Evolutionary conservation across 2,113 vertebrate species (phyloP), one percentile per base, ranked within the genome.

Genomic region (Stigmatopora argus): DNA sequence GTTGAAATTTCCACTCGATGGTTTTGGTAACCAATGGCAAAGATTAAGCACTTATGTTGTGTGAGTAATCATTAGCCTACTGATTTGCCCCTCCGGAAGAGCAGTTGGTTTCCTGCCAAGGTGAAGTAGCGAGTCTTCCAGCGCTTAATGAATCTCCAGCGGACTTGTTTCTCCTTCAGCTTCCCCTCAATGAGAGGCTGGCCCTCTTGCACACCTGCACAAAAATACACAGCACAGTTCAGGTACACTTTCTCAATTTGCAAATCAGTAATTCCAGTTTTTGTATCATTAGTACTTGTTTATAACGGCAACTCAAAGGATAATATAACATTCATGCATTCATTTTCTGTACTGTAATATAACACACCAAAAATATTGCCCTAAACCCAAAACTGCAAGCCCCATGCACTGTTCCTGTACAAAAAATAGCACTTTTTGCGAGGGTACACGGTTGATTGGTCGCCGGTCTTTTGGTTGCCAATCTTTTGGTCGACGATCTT

Each of bases 71-170:
- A 48, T 62, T 66, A 71, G 93, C 94, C 84, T 91, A 98, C 96
- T 7, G 94, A 95, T 90, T 97, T 98, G 73, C 92, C 94, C 78
- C 90, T 95, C 7, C 93, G 87, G 85, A 98, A 98, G 23, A 95
- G 93, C 53, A 98, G 94, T 82, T 98, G 96, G 84, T 95, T 99
- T 58, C 96, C 94, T 17, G 96, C 95, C 85, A 98, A 82, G 0
- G 96, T 98, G 82, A 97, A 98, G 83, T 98, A 99, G 2, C 94
- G 96, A 0, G 96, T 98, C 78, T 95, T 98, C 96, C 96, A 99
- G 76, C 95, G 90, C 73, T 94, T 98, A 87, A 97, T 98, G 69
- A 98, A 97, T 88, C 95, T 99, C 96, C 96, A 99, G 63, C 93
- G 89, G 31, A 99, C 92, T 82, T 98, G 97, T 75, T 98, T 98